A percentile compares a stretch with the other conserved stretches of the same genome.
These are phyloP conservation scores for Loripinus fragilis DNA, from an alignment of 2,888 invertebrate genomes.

Conservation along the genomic window DNA sequence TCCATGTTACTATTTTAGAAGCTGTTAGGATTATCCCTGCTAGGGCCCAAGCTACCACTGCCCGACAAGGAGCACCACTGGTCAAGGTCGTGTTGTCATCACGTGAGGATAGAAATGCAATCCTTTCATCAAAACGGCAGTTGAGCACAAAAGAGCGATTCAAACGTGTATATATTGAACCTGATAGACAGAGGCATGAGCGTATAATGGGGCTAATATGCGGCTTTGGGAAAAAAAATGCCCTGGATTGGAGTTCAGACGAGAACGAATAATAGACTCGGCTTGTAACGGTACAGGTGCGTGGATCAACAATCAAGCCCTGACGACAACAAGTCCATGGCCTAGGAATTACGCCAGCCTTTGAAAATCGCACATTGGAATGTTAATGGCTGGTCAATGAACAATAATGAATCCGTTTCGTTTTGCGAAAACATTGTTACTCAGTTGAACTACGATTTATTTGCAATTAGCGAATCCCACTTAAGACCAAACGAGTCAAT, in stretches of 20 bases:
- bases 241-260: background rate
- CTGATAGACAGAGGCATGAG: background rate
- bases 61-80: background rate
- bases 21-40: background rate
- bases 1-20: background rate
- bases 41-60: background rate
- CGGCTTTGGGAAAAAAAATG: background rate
- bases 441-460: background rate
- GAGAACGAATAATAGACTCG: slow-evolving; percentile 9
- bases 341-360: no score
- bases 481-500: background rate
- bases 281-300: background rate
- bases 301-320: no score
- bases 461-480: slow-evolving; percentile 10
- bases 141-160: slow-evolving; percentile 4
- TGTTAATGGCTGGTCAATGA: slow-evolving; percentile 11
- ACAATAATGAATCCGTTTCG: background rate
- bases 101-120: slow-evolving; percentile 1
- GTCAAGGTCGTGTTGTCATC: slow-evolving; percentile 12
- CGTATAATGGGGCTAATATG: background rate
- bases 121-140: background rate
- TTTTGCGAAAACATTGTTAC: background rate
- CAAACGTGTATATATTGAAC: background rate
- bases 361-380: slow-evolving; percentile 8
- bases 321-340: no score